Evolutionary conservation across 2,113 vertebrate species (phyloP), one percentile per base, ranked within the genome.

Genomic region (Machaerirhynchus nigripectus): DNA sequence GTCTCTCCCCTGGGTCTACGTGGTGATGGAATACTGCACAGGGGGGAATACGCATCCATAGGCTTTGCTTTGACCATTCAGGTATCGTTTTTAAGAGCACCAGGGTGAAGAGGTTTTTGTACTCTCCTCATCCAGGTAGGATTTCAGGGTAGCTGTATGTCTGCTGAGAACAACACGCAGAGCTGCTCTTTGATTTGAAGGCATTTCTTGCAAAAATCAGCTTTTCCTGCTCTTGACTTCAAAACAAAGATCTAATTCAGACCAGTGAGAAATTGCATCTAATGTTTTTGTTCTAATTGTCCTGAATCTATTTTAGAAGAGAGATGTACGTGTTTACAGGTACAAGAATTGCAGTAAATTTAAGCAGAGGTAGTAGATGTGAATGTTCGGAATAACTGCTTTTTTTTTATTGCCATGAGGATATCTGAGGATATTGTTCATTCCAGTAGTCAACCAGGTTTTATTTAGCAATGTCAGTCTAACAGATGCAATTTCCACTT

Each of bases 391-490:
- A 81, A 78, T 31, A 81, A 74, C 1, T 53, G 40, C 4, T 2
- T 23, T 8, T 16, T 57, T 83, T 35, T 42, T 33, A 65, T 50
- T 55, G 7, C 35, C 42, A 52, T 3, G 1, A 71, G 35, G 28
- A 22, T 50, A 70, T 49, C 52, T 82, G 81, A 81, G 61, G 3
- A 5, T n/a, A 19, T 42, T 47, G 47, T 70, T 93, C 64, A 81
- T 44, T 31, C 27, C 69, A 78, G 21, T 28, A 95, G 76, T 65
- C 60, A 73, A 39, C 6, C 24, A 61, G 31, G 12, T 80, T 92
- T 90, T 83, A 55, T 87, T 89, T 78, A 87, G 68, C 71, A 70
- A n/a, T 69, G 28, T 26, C 50, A 63, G 46, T 69, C 76, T 80
- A 67, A 53, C 59, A 92, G 75, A 82, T 75, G 47, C 30, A 50